Conservation (phyloP, 2,797 vertebrate species). For the Cynopterus sphinx region DNA sequence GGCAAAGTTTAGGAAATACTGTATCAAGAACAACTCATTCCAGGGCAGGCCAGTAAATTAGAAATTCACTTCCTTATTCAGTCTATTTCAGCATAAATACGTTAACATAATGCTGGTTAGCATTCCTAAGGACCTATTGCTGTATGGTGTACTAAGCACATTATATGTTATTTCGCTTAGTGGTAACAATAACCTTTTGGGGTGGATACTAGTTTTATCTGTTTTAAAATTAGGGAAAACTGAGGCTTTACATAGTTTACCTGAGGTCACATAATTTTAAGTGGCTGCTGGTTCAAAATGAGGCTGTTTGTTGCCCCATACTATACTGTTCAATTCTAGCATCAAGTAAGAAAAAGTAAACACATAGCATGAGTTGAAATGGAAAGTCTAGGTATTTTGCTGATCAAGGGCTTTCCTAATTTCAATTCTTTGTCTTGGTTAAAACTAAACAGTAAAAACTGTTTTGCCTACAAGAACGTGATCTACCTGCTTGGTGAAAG, state of each 20-base stretch:
- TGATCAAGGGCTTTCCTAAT: slow-evolving; percentile 31
- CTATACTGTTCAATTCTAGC: neutral
- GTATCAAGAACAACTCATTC: neutral
- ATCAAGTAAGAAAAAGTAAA: slow-evolving; percentile 29
- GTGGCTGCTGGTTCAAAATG: slow-evolving; percentile 23
- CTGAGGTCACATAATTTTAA: neutral
- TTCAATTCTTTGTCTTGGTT: slow-evolving; percentile 26
- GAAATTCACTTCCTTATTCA: neutral
- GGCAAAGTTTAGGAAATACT: slow-evolving; percentile 26
- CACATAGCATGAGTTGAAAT: neutral
- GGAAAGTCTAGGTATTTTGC: neutral
- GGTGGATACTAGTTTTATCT: neutral
- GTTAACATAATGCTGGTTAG: neutral
- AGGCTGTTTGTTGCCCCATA: neutral
- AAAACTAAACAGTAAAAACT: slow-evolving; percentile 32
- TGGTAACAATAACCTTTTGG: neutral
- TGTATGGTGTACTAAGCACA: neutral
- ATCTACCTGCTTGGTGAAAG: slow-evolving; percentile 11
- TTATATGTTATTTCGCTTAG: neutral
- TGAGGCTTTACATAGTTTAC: neutral
- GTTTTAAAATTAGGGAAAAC: neutral
- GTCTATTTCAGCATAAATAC: neutral
- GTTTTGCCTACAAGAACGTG: neutral
- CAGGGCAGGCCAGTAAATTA: neutral
- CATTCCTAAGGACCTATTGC: neutral